A percentile compares a stretch with the other conserved stretches of the same genome.
phyloP scores from a whole-genome alignment of 2,113 vertebrate genomes.

The Sitta europaea region DNA sequence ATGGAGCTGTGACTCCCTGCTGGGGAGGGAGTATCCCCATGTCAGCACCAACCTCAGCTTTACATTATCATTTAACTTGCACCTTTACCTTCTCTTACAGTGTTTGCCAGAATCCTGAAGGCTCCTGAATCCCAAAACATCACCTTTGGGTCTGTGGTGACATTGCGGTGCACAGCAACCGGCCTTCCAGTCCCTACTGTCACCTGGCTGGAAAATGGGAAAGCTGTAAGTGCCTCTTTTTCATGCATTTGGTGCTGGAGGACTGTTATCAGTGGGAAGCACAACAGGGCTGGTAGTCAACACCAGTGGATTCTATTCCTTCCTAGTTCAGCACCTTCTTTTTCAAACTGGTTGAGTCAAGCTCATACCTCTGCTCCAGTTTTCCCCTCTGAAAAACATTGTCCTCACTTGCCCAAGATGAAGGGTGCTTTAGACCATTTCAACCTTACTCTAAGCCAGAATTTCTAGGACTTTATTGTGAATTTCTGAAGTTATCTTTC shows the following conservation, averaged over 20 bases:
- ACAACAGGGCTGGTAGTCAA: neutral
- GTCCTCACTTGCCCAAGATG: neutral
- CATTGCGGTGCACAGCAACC: slow-evolving; percentile 83
- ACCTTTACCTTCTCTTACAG: slow-evolving; percentile 69
- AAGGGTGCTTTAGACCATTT: neutral
- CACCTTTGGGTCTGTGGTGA: slow-evolving; percentile 88
- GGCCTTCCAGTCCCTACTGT: slow-evolving; percentile 90
- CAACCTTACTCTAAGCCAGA: neutral
- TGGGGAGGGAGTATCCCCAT: neutral
- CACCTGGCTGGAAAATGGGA: slow-evolving; percentile 96
- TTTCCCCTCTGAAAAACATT: neutral
- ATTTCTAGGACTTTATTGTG: neutral
- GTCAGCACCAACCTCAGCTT: neutral
- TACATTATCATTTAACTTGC: neutral
- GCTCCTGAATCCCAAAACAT: slow-evolving; percentile 90
- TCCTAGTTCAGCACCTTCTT: neutral
- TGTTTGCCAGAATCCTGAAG: slow-evolving; percentile 90
- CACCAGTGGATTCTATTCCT: neutral
- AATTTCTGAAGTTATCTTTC: neutral
- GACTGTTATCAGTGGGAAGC: neutral
- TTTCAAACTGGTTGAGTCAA: neutral
- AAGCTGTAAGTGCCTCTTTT: slow-evolving; percentile 80
- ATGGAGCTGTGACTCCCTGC: neutral
- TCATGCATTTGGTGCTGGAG: neutral
- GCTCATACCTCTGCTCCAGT: neutral